Evolutionary conservation across 2,888 invertebrate species (phyloP), one percentile per base, ranked within the genome.

Genomic region (Sialis lutaria): DNA sequence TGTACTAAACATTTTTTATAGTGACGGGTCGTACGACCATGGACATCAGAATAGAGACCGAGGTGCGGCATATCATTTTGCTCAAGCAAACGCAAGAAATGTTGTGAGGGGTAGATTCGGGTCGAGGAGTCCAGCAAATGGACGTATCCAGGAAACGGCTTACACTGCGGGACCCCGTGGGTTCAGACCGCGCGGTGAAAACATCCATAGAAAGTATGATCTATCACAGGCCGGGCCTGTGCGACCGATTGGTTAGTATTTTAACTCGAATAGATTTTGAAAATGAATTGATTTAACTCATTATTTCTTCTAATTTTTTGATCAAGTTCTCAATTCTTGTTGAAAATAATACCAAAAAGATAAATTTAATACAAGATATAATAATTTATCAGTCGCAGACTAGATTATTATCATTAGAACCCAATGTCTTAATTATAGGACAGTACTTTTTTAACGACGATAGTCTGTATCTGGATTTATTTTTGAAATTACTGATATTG

Each of bases 121-220:
- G 42, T 75, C 78, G 50, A 70, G 79, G 55, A 82, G 80, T 63
- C 79, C 83, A n/a, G 74, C 71, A 50, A 78, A 75, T 52, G 80
- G 82, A 46, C 72, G 71, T 44, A 69, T 80, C 45, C 79, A 82
- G 56, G 76, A 79, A 58, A 80, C 79, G 4, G 70, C 77, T 40
- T 85, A 84, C 59, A 79, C 84, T 6, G 82, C 84, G 40, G 85
- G 85, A 48, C 78, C 80, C 51, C 73, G 82, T 62, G 85, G 85
- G 67, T 85, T 77, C 61, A 73, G 83, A n/a, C 81, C 79, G 1
- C 74, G 78, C 58, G 84, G 85, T n/a, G 80, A 82, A 13, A 79
- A 80, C 56, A 69, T 83, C 10, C 79, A 77, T 55, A 68, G 84
- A 48, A 79, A 80, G 61, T 77, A 81, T 64, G 79, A 82, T 55